Conservation (phyloP, 2,797 vertebrate genomes). For the Leuciscus waleckii region DNA sequence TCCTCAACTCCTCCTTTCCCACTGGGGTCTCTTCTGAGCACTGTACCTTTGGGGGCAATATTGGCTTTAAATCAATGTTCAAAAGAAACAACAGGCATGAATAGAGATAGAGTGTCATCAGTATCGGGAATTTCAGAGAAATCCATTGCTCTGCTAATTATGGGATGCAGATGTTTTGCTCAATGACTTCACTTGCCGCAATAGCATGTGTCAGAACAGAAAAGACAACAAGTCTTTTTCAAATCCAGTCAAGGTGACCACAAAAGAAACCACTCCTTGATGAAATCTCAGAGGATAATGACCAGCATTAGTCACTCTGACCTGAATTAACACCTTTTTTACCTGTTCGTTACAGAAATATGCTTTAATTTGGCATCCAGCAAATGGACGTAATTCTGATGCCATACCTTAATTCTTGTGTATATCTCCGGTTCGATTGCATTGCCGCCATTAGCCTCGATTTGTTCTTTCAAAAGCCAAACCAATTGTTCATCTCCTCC, state of each 20-base stretch:
- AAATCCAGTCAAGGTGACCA: slow-evolving; percentile 62
- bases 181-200: slow-evolving; percentile 52
- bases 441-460: slow-evolving; percentile 83
- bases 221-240: slow-evolving; percentile 43
- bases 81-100: slow-evolving; percentile 10
- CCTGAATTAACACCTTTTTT: slow-evolving; percentile 57
- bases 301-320: slow-evolving; percentile 72
- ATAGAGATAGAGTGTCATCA: background rate
- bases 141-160: slow-evolving; percentile 28
- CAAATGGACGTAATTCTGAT: background rate
- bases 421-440: slow-evolving; percentile 69
- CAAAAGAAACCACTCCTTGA: slow-evolving; percentile 72
- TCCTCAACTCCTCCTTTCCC: slow-evolving; percentile 83
- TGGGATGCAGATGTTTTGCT: slow-evolving; percentile 43
- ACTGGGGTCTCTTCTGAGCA: slow-evolving; percentile 59
- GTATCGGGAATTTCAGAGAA: background rate
- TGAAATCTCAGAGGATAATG: slow-evolving; percentile 68
- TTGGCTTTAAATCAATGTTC: background rate
- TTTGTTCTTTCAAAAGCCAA: slow-evolving; percentile 90
- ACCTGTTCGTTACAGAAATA: slow-evolving; percentile 7
- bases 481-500: slow-evolving; percentile 88
- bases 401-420: slow-evolving; percentile 78
- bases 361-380: background rate
- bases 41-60: slow-evolving; percentile 57
- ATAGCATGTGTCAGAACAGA: slow-evolving; percentile 67